Conservation (phyloP, 1,140 invertebrate species). For the Ooceraea biroi region DNA sequence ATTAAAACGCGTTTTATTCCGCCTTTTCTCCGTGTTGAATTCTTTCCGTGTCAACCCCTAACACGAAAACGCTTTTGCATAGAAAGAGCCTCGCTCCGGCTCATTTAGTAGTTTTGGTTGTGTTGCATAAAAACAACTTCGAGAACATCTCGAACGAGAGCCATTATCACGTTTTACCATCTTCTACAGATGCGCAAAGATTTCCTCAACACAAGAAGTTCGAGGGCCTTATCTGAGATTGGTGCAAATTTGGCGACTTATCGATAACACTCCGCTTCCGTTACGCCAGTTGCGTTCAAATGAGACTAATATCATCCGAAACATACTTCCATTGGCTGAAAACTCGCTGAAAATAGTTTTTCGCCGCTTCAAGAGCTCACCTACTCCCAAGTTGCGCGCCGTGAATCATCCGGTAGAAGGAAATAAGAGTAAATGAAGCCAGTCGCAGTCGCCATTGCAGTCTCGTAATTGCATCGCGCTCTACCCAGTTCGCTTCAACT, state of each 20-base stretch:
- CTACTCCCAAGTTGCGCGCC: slow-evolving; percentile 18
- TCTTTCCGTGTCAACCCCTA: slow-evolving; percentile 63
- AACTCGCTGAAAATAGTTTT: slow-evolving; percentile 43
- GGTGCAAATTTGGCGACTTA: not conserved
- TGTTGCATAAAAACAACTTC: slow-evolving; percentile 71
- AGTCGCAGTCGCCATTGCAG: slow-evolving; percentile 51
- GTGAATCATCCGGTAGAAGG: slow-evolving; percentile 45
- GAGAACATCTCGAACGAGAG: slow-evolving; percentile 29
- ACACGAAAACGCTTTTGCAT: slow-evolving; percentile 70
- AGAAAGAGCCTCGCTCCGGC: slow-evolving; percentile 65
- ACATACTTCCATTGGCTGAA: slow-evolving; percentile 45
- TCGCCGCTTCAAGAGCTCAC: slow-evolving; percentile 3
- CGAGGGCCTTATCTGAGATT: not conserved
- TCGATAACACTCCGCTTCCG: not conserved
- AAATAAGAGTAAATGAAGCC: slow-evolving; percentile 61
- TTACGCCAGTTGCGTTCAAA: not conserved
- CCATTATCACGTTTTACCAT: slow-evolving; percentile 11
- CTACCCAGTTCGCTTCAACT: slow-evolving; percentile 50
- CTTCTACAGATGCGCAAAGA: not conserved
- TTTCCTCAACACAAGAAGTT: slow-evolving; percentile 8
- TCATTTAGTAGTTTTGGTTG: slow-evolving; percentile 76
- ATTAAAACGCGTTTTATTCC: slow-evolving; percentile 13
- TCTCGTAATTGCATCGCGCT: slow-evolving; percentile 54
- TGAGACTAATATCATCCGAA: slow-evolving; percentile 17
- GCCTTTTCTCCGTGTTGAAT: not conserved